These are phyloP conservation scores for Caprella mutica DNA, from an alignment of 2,888 invertebrate species.

Conservation along the genomic window DNA sequence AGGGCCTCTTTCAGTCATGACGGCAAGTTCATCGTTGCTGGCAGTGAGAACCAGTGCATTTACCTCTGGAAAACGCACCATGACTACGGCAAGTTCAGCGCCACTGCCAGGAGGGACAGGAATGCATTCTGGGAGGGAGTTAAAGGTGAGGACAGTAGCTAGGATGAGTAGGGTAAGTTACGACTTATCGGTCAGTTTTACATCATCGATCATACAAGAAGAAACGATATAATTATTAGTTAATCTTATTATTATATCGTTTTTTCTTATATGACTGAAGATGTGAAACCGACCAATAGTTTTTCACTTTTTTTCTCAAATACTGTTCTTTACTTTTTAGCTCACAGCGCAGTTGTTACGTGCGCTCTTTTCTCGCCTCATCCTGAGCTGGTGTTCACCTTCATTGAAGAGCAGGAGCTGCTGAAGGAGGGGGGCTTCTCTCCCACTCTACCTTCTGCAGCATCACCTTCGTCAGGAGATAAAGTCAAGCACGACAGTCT, in stretches of 20 bases:
- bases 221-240: background rate
- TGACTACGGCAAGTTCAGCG: conserved; percentile 87
- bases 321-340: conserved; percentile 41
- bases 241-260: background rate
- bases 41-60: conserved; percentile 93
- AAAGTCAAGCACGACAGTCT: conserved; percentile 6
- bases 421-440: conserved; percentile 33
- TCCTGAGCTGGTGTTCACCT: conserved; percentile 70
- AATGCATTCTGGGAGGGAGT: conserved; percentile 96
- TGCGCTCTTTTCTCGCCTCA: conserved; percentile 96
- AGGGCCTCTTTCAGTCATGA: conserved; percentile 95
- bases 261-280: background rate
- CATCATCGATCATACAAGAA: background rate
- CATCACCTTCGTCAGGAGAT: conserved; percentile 34
- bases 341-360: conserved; percentile 90
- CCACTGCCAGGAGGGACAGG: conserved; percentile 68
- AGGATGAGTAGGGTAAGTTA: background rate
- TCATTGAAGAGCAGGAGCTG: conserved; percentile 44
- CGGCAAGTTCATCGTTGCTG: conserved; percentile 92
- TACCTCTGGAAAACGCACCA: conserved; percentile 98
- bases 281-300: background rate
- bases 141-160: conserved; percentile 46
- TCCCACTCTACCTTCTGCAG: conserved; percentile 12
- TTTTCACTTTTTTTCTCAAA: background rate
- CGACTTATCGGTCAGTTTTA: background rate